Evolutionary conservation across 53 echinoderm and acorn worm species (phyloP).

Genomic region (Antedon mediterranea): DNA sequence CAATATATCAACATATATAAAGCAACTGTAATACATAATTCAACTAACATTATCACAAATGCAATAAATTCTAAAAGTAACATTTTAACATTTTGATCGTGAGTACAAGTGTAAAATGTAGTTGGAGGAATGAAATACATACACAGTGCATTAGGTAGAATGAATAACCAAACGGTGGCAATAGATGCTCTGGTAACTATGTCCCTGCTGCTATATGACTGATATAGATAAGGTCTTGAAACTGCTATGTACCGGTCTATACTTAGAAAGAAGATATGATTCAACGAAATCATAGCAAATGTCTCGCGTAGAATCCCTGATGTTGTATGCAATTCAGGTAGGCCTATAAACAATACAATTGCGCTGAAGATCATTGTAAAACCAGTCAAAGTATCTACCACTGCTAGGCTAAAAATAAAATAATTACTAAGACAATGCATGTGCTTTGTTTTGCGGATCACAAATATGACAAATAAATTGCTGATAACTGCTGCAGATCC

Average conservation of each 20-base stretch:
- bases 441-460: background rate
- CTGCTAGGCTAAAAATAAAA: background rate
- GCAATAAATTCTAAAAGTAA: background rate
- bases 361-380: background rate
- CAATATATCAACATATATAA: background rate
- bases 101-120: background rate
- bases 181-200: background rate
- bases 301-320: background rate
- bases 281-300: background rate
- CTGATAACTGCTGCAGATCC: background rate
- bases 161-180: background rate
- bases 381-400: background rate
- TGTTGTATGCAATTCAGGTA: background rate
- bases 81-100: background rate
- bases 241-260: background rate
- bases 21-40: background rate
- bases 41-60: background rate
- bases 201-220: background rate
- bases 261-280: background rate
- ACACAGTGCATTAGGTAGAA: background rate
- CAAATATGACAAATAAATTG: background rate
- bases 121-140: background rate
- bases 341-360: background rate
- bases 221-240: background rate
- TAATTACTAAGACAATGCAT: background rate